Evolutionary conservation across 2,113 vertebrate species (phyloP), one percentile per base, ranked within the genome.

Genomic region (Actenoides lindsayi): DNA sequence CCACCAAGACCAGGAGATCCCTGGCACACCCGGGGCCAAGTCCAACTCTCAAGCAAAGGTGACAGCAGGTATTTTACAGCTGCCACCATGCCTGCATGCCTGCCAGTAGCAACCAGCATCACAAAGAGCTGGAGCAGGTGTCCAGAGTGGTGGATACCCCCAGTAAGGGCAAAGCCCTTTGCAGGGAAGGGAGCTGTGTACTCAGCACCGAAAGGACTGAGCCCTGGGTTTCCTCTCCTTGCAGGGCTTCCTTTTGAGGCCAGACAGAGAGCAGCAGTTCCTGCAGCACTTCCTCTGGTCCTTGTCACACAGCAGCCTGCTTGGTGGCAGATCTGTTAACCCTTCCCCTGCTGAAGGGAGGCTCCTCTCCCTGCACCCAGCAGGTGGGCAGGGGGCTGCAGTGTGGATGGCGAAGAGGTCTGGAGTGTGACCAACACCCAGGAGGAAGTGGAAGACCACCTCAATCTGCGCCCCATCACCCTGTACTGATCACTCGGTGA

Each of bases 271-370:
- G 53, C 90, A 83, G 64, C 6, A 8, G 93, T n/a, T 95, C 93
- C 93, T 93, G 94, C 83, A 94, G 89, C 94, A 93, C 77, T 94
- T 96, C 96, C 94, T 95, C 67, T 11, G 6, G 63, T 64, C 83
- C 83, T 62, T 78, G 87, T 87, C 73, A 75, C 65, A 71, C 65
- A 71, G 56, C 81, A 68, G 59, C 39, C 51, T 48, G 51, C 53
- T 68, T 3, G 0, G 35, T 21, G 73, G 25, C 68, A 83, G 93
- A 65, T 11, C 80, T 30, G 19, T 93, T 97, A 94, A 97, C 94
- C 65, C 91, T 81, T 84, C 73, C 42, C 17, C 51, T 89, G 42
- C 73, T 8, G 3, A 46, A 86, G 60, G 24, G 28, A 46, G 23
- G 41, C 6, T 74, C 50, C n/a, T 77, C 59, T 74, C 76, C 20